Conservation (phyloP, 1,140 invertebrate genomes). For the Ruditapes philippinarum region DNA sequence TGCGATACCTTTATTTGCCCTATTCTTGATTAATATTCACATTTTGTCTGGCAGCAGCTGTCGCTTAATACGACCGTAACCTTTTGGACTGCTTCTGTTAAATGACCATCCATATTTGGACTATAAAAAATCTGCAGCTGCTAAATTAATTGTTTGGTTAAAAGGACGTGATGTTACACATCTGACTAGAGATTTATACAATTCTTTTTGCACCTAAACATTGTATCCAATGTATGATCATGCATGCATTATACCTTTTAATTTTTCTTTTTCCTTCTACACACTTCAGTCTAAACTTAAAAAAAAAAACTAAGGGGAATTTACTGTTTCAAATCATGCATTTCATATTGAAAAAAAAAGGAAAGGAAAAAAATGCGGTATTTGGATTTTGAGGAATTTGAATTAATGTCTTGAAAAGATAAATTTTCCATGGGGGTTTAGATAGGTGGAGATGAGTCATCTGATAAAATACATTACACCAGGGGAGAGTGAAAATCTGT, state of each 20-base stretch:
- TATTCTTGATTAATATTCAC: too few relatives aligned
- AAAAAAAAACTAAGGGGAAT: not conserved
- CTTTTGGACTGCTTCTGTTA: not conserved
- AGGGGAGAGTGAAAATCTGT: too few relatives aligned
- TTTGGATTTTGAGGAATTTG: not conserved
- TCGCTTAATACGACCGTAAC: too few relatives aligned
- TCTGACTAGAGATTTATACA: not conserved
- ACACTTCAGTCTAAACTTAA: not conserved
- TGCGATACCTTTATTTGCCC: too few relatives aligned
- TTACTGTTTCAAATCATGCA: constrained; percentile 3
- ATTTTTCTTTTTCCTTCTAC: too few relatives aligned
- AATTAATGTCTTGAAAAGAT: not conserved
- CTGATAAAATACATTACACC: not conserved
- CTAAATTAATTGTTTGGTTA: not conserved
- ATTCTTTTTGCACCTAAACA: too few relatives aligned
- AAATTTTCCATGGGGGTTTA: not conserved
- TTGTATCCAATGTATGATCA: not conserved
- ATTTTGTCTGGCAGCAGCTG: too few relatives aligned
- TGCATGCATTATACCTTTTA: not conserved
- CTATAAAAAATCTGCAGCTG: not conserved
- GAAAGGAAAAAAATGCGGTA: not conserved
- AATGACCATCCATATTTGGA: not conserved
- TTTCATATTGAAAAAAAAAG: constrained; percentile 20
- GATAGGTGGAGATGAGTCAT: constrained; percentile 21
- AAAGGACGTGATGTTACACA: not conserved